Base-by-base conservation (phyloP, 1,140 invertebrate genomes). In the Bombus affinis region DNA sequence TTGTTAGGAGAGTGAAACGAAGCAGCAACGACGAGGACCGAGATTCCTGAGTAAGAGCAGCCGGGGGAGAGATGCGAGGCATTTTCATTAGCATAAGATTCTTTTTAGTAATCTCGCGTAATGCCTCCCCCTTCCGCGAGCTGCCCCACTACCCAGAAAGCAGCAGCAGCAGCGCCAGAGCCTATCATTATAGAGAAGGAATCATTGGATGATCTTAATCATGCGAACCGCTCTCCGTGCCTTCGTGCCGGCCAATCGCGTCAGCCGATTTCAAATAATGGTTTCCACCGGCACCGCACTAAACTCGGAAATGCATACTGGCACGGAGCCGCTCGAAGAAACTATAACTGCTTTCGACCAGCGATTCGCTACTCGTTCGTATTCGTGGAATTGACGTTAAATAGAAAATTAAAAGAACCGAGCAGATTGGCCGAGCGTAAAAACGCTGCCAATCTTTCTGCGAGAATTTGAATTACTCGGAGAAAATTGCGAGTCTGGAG, bases 191-290 rank as follows among this genome's bases (percentile, higher is more conserved):
- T 95, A 95, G 94, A 95, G 95, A 95, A 95, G 95, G 93, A 95
- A 95, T 95, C 95, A 95, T 95, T 95, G 95, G 95, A 95, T 95
- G 94, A 95, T 95, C 94, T 95, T 95, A 95, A 95, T 95, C 94
- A 95, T 95, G 94, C 94, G 93, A 95, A 94, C 92, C 93, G 93
- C 93, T 95, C 94, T 92, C 92, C 93, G 92, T 93, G 93, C 92
- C 91, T 92, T 88, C 88, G 91, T 89, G 87, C 92, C 93, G 92
- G 87, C 95, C 95, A 95, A 95, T 95, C 93, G 92, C 90, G 89
- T 81, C 88, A 87, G 91, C 87, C 91, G 91, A 93, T 93, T 93
- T 92, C 92, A 62, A 92, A 94, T 94, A 95, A 94, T 94, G 94
- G 93, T 94, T 94, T 93, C 93, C 93, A 93, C 79, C 90, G 85